Evolutionary conservation across 1,140 invertebrate species (phyloP), one percentile per base, ranked within the genome.

Genomic region (Drosophila sp.): DNA sequence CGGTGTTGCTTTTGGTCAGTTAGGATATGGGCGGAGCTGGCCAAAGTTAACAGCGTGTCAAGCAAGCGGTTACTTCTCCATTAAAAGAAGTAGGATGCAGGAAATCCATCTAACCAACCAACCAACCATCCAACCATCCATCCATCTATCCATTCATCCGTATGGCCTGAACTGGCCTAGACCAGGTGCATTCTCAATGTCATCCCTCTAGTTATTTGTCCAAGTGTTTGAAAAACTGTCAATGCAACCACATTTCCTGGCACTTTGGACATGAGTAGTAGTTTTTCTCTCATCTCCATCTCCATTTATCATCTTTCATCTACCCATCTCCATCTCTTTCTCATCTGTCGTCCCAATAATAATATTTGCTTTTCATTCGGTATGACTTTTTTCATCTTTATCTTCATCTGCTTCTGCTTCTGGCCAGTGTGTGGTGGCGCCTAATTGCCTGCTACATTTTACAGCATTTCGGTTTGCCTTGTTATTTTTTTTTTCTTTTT

Each of bases 301-400:
- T 47, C 4, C 35, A 38, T 38, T 30, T 30, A 30, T 1, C 41
- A 47, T 47, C 44, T 62, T 17, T 41, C 44, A 11, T 25, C 17
- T 4, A 38, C 17, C 32, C 25, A 17, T 41, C 35, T 4, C 32
- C 4, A 0, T 29, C 58, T 41, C 32, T 35, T 29, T 50, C 47
- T 66, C 74, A 66, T 68, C 60, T 75, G 41, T 61, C 50, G 29
- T 65, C 32, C 47, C 50, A 57, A 50, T 66, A 79, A 85, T 66
- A 80, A 85, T 85, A 85, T 85, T 85, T 85, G 55, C 33, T 66
- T 86, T 78, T 60, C 78, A 78, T 82, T 70, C 73, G 35, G 44
- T 35, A 68, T 47, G 25, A 63, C 41, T 41, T 25, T 35, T 64
- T 30, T 54, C 25, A 35, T 33, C 23, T 23, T 33, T 4, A 40